Evolutionary conservation across 2,113 vertebrate species (phyloP).

Genomic region (Calyptommatus sinebrachiatus): DNA sequence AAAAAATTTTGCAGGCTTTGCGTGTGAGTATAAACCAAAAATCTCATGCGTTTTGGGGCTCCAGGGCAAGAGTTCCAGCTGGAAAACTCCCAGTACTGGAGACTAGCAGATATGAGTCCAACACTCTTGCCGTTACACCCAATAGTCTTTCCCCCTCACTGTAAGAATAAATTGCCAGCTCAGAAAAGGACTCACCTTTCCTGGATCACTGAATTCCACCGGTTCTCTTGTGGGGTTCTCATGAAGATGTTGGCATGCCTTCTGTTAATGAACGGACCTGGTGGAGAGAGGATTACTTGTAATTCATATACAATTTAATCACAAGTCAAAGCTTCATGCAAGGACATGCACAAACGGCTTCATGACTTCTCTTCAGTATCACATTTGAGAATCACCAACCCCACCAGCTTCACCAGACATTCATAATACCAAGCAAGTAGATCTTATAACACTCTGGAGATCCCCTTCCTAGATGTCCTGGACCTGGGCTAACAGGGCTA

Average conservation of each 20-base stretch:
- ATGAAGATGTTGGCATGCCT: constrained; percentile 73
- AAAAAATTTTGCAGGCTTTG: too few species aligned
- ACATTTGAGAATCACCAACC: neutral
- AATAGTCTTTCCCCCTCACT: too few species aligned
- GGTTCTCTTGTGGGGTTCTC: constrained; percentile 34
- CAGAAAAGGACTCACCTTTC: constrained; percentile 67
- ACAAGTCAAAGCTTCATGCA: neutral
- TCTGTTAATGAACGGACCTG: constrained; percentile 73
- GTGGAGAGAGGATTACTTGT: constrained; percentile 19
- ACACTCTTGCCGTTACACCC: too few species aligned
- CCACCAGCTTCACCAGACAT: neutral
- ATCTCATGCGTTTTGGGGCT: too few species aligned
- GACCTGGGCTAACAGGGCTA: too few species aligned
- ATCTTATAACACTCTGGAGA: too few species aligned
- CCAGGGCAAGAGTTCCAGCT: too few species aligned
- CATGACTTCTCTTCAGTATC: neutral
- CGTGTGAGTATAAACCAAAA: too few species aligned
- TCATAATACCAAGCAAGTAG: too few species aligned
- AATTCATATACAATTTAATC: neutral
- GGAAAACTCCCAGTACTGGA: too few species aligned
- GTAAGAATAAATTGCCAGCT: neutral
- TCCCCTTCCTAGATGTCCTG: too few species aligned
- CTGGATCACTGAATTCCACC: constrained; percentile 52
- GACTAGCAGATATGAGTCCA: neutral
- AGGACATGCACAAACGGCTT: neutral